Evolutionary conservation across 2,113 vertebrate species (phyloP).

Genomic region (Micronycteris hirsuta): DNA sequence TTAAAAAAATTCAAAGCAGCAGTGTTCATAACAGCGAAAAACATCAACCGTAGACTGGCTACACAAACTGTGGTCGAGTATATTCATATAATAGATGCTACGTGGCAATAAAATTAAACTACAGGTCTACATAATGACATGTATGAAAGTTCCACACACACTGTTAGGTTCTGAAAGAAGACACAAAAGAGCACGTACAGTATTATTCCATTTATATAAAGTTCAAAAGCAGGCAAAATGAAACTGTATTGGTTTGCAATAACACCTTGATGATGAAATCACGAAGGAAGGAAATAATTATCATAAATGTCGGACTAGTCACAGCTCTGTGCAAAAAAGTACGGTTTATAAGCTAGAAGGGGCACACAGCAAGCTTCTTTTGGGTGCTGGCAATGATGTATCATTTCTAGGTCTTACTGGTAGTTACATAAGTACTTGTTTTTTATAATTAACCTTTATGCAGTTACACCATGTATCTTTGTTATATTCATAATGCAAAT

Average conservation of each 20-base stretch:
- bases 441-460: constrained; percentile 19
- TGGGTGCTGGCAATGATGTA: neutral
- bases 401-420: neutral
- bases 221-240: constrained; percentile 10
- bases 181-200: neutral
- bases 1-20: neutral
- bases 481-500: neutral
- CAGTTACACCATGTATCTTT: neutral
- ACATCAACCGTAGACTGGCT: neutral
- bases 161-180: neutral
- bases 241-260: neutral
- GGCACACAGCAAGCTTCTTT: neutral
- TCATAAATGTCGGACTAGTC: neutral
- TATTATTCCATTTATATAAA: constrained; percentile 6
- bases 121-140: neutral
- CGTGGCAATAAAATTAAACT: neutral
- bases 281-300: neutral
- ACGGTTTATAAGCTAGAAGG: neutral
- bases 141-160: neutral
- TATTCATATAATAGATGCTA: neutral
- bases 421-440: neutral
- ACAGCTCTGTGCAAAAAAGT: neutral
- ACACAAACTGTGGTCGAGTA: neutral
- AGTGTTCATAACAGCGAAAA: neutral
- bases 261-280: neutral